These are phyloP conservation scores for Protaetia brevitarsis DNA, from an alignment of 1,140 invertebrate genomes.

Conservation along the genomic window DNA sequence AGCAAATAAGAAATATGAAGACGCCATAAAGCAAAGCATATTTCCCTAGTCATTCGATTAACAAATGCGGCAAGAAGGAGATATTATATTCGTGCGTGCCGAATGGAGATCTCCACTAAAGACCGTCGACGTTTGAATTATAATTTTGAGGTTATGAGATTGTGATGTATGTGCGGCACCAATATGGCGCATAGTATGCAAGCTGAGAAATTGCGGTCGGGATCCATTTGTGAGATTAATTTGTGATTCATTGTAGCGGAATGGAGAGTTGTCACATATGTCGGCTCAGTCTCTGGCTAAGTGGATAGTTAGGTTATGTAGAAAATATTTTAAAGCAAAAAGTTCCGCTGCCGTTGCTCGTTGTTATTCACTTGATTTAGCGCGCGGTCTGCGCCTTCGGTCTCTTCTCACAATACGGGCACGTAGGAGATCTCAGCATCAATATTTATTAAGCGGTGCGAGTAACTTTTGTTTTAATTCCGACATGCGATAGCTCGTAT, in stretches of 20 bases:
- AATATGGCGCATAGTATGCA: conserved; percentile 39
- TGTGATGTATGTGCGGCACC: conserved; percentile 45
- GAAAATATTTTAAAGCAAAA: conserved; percentile 49
- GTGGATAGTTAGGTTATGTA: conserved; percentile 49
- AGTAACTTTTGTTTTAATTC: conserved; percentile 14
- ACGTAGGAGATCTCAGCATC: neutral
- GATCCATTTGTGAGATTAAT: conserved; percentile 55
- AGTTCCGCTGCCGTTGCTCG: conserved; percentile 27
- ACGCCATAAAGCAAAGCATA: neutral
- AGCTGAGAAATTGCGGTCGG: conserved; percentile 44
- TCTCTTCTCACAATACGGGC: neutral
- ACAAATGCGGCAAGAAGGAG: neutral
- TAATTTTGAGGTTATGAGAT: conserved; percentile 41
- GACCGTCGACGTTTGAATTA: conserved; percentile 27
- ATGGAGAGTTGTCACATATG: conserved; percentile 56
- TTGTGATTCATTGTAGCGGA: conserved; percentile 54
- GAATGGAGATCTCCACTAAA: neutral
- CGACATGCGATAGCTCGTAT: neutral
- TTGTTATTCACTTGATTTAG: conserved; percentile 40
- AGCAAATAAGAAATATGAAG: neutral
- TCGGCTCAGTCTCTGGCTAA: conserved; percentile 50
- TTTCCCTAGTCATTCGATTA: neutral
- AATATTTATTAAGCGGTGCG: conserved; percentile 7
- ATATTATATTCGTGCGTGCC: neutral
- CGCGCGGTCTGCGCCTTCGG: conserved; percentile 23